phyloP scores from a whole-genome alignment of 2,888 invertebrate genomes.

The Idaea biselata region DNA sequence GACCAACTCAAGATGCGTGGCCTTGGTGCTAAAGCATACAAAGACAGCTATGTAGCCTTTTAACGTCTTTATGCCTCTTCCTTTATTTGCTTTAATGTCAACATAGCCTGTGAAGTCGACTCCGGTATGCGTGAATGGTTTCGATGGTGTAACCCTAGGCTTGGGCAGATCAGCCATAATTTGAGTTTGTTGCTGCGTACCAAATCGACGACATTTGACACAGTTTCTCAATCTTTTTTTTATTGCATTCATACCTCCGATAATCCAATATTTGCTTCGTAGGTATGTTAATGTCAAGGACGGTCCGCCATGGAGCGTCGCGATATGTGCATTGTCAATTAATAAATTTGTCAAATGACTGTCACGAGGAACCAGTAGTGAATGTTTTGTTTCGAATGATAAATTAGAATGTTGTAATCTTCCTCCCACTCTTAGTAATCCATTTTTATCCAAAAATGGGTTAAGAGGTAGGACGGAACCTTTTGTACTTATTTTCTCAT shows the following conservation, averaged over 20 bases:
- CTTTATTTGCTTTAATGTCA: constrained; percentile 6
- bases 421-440: constrained; percentile 8
- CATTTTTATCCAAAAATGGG: constrained; percentile 3
- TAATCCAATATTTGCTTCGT: neutral
- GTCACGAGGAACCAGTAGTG: neutral
- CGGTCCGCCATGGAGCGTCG: neutral
- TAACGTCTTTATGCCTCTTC: constrained; percentile 6
- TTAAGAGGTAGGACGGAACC: constrained; percentile 18
- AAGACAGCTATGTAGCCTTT: constrained; percentile 24
- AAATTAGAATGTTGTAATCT: constrained; percentile 5
- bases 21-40: constrained; percentile 21
- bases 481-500: constrained; percentile 10
- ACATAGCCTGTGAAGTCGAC: constrained; percentile 18
- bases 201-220: neutral
- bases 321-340: neutral
- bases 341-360: neutral
- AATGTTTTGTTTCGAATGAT: neutral
- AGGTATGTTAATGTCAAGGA: neutral
- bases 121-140: constrained; percentile 15
- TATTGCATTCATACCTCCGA: constrained; percentile 1
- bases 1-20: constrained; percentile 17
- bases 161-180: constrained; percentile 17
- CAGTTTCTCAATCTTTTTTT: constrained; percentile 1
- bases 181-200: neutral
- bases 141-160: constrained; percentile 10